Base-by-base conservation (phyloP, 2,113 vertebrate species). In the Elaphurus davidianus region DNA sequence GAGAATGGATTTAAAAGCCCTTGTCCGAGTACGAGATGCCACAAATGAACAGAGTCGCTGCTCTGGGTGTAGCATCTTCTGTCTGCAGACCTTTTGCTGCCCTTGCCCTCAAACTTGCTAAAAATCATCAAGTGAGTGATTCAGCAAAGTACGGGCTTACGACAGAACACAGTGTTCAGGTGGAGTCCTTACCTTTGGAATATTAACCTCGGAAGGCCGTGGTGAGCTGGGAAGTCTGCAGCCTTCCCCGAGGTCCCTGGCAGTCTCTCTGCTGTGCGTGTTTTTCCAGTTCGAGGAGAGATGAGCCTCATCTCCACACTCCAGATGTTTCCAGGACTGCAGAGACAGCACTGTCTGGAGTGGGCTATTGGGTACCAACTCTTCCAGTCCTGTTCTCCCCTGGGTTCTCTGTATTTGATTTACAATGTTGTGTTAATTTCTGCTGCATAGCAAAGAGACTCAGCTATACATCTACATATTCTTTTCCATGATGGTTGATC, bases 281-380 rank as follows among this genome's bases (percentile, higher is more conserved):
- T 96, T 95, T 92, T 97, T 98, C 98, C 97, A 98, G 97, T 87
- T 57, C 74, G 12, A 76, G 89, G 92, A 97, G 97, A 97, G 97
- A 91, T 84, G 54, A 78, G 91, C 97, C 96, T 52, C 97, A 25
- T 93, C 93, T 97, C 97, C 67, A 0, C 97, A 67, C 84, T 96
- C 97, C 97, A 98, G 97, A 98, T 98, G 97, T 98, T 88, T 98
- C 78, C 98, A 97, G 98, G 87, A 91, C 97, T 93, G 94, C 91
- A 76, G 91, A 98, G 96, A 94, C 94, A 67, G 97, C 98, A 89
- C 83, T 95, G 47, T 88, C 4, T 89, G 96, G 94, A 97, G 85
- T 50, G 55, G 85, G 84, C 94, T 21, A 23, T 84, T 21, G 87
- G 97, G 98, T 93, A 98, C 97, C 93, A 90, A 71, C 87, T 98